Evolutionary conservation across 1,140 invertebrate species (phyloP).

Genomic region (Drosophila virilis): DNA sequence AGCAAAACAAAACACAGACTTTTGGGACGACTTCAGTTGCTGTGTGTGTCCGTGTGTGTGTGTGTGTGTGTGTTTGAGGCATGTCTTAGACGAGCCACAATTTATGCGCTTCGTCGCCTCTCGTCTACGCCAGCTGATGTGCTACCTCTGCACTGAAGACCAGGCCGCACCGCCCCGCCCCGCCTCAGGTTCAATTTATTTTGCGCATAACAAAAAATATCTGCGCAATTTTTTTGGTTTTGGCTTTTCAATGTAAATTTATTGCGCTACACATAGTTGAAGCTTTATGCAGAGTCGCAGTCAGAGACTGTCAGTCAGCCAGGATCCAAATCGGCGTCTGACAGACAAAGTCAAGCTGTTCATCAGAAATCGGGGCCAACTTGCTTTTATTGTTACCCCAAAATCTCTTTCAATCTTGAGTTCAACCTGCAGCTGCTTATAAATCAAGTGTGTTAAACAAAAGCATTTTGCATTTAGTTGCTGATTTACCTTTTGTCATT

Average conservation of each 20-base stretch:
- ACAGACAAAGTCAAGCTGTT: neutral
- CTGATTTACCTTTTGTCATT: neutral
- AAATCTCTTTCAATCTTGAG: neutral
- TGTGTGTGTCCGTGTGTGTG: constrained; percentile 29
- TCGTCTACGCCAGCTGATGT: constrained; percentile 76
- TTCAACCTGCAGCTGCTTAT: neutral
- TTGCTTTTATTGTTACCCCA: too few species aligned
- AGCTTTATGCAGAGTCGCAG: constrained; percentile 1
- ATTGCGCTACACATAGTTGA: constrained; percentile 47
- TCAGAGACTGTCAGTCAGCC: neutral
- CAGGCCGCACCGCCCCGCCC: constrained; percentile 18
- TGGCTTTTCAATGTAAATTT: constrained; percentile 45
- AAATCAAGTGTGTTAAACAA: neutral
- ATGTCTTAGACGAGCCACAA: constrained; percentile 59
- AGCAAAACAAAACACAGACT: constrained; percentile 69
- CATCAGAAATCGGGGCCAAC: neutral
- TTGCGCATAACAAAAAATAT: constrained; percentile 73
- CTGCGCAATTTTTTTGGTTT: constrained; percentile 59
- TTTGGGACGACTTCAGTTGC: constrained; percentile 42
- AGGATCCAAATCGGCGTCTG: constrained; percentile 11
- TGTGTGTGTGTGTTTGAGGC: constrained; percentile 19
- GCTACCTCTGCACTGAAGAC: constrained; percentile 33
- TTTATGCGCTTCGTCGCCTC: constrained; percentile 80
- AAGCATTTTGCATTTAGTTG: constrained; percentile 8
- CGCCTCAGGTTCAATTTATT: constrained; percentile 73